Evolutionary conservation across 2,113 vertebrate genomes (phyloP).

Genomic region (Burhinus oedicnemus): DNA sequence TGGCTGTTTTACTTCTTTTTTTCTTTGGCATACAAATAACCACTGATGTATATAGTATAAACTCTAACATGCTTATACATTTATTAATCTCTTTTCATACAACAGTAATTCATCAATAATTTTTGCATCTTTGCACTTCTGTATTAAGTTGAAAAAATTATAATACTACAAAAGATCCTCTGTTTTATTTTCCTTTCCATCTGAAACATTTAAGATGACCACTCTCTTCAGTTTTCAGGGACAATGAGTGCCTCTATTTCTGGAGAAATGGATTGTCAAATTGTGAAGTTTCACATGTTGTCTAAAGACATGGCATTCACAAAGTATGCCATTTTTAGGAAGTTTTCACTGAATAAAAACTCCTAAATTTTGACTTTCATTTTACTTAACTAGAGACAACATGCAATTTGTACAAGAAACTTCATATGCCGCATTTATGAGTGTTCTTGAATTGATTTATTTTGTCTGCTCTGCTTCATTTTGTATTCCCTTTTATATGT

Average conservation of each 20-base stretch:
- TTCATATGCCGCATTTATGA: background rate
- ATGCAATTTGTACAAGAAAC: background rate
- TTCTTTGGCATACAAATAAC: background rate
- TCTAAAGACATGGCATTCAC: background rate
- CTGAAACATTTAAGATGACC: background rate
- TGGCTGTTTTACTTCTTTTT: background rate
- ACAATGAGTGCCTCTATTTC: background rate
- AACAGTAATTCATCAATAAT: background rate
- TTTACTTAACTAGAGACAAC: background rate
- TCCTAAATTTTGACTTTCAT: background rate
- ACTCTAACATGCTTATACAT: background rate
- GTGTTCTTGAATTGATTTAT: background rate
- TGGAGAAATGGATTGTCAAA: background rate
- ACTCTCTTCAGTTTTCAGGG: background rate
- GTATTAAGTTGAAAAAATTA: background rate
- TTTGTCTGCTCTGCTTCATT: background rate
- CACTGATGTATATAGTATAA: background rate
- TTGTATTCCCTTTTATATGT: background rate
- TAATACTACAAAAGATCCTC: background rate
- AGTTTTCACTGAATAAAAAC: background rate
- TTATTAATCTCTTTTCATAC: background rate
- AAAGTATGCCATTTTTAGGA: background rate
- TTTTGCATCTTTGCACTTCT: background rate
- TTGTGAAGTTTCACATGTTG: background rate
- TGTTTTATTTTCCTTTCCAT: background rate